These are phyloP conservation scores for Xerus inauris DNA, from an alignment of 2,113 vertebrate genomes.

Conservation along the genomic window DNA sequence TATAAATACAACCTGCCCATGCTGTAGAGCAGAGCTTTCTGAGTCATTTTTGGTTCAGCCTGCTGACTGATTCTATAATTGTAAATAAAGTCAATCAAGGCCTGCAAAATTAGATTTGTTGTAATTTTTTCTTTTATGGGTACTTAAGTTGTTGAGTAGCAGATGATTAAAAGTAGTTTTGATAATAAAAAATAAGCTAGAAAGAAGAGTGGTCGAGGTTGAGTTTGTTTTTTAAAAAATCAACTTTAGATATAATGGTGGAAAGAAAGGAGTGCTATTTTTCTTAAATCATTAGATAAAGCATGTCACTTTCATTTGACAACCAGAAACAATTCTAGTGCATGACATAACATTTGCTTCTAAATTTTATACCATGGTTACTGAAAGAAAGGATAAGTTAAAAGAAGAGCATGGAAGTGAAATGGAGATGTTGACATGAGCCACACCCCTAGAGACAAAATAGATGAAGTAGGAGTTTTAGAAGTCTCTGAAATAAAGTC, in stretches of 20 bases:
- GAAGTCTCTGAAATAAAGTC: background rate
- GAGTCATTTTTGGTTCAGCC: background rate
- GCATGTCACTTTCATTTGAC: background rate
- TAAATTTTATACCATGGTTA: background rate
- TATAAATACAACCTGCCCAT: background rate
- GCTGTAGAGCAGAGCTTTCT: background rate
- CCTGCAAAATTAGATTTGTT: background rate
- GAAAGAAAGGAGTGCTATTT: background rate
- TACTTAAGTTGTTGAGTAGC: conserved; percentile 31
- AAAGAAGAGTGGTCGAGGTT: background rate
- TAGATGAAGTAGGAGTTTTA: background rate
- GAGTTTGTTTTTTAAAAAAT: background rate
- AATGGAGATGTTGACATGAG: background rate
- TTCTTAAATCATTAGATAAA: conserved; percentile 42
- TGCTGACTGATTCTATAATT: background rate
- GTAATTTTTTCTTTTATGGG: background rate
- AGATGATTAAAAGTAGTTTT: conserved; percentile 53
- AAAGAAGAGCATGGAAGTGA: background rate
- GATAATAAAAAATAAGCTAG: background rate
- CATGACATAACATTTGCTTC: conserved; percentile 5
- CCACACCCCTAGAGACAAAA: background rate
- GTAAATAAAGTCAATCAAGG: background rate
- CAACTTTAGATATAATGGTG: background rate
- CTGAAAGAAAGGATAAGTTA: background rate
- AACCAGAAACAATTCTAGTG: background rate